Conservation (phyloP, 1,140 invertebrate genomes). For the Pachypeltis micranthus region DNA sequence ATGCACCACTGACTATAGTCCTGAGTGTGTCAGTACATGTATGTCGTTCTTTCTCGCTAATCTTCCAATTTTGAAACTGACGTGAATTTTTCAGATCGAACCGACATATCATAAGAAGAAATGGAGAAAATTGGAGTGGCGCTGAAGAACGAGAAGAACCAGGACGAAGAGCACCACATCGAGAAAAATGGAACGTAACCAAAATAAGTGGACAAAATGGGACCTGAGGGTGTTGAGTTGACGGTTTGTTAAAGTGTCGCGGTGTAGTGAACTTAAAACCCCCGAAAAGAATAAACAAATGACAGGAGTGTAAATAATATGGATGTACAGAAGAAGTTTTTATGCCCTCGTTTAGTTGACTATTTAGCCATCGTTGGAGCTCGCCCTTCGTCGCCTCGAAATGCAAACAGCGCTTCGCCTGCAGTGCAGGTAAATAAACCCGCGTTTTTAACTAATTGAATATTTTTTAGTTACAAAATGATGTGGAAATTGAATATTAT, state of each 20-base stretch:
- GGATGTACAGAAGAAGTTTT: conserved; percentile 63
- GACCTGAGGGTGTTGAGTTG: too few species aligned
- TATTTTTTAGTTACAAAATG: too few species aligned
- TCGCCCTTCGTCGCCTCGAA: conserved; percentile 50
- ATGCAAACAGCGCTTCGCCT: conserved; percentile 41
- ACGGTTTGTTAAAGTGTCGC: not conserved
- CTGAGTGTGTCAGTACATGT: not conserved
- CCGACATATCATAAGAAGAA: not conserved
- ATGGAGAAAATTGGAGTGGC: not conserved
- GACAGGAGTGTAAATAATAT: conserved; percentile 25
- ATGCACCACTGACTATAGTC: not conserved
- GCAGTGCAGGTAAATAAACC: conserved; percentile 55
- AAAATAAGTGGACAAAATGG: not conserved
- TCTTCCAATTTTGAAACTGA: not conserved
- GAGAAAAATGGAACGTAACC: not conserved
- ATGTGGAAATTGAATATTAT: too few species aligned
- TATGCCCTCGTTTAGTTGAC: conserved; percentile 78
- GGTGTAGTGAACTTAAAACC: not conserved
- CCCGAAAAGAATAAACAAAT: not conserved
- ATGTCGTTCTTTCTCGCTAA: not conserved
- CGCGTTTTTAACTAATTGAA: not conserved
- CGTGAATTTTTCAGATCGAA: not conserved
- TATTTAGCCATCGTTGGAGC: conserved; percentile 94
- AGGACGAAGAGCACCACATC: not conserved
- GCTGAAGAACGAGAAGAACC: not conserved